phyloP scores from a whole-genome alignment of 2,113 vertebrate species.

The Orientallactaga bullata region DNA sequence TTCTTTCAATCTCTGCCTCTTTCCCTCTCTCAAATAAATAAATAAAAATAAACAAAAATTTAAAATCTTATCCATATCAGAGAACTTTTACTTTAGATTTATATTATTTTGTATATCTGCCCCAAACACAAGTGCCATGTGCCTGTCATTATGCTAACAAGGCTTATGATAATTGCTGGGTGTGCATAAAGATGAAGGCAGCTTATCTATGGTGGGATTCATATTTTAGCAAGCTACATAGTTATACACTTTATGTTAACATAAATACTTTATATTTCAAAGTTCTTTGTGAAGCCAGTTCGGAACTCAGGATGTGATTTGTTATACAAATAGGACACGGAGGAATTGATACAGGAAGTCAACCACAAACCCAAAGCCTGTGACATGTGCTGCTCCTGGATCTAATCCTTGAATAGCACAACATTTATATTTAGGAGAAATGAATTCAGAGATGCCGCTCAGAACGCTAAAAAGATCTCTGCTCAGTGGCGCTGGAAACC shows the following conservation, averaged over 20 bases:
- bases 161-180: neutral
- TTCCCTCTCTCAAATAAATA: too few relatives aligned
- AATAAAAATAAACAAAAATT: too few relatives aligned
- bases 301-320: neutral
- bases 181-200: neutral
- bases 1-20: too few relatives aligned
- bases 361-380: neutral
- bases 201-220: slow-evolving; percentile 1
- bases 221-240: neutral
- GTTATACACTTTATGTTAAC: neutral
- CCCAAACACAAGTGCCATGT: neutral
- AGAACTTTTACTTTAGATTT: slow-evolving; percentile 42
- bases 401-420: neutral
- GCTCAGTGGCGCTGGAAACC: neutral
- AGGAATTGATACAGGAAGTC: neutral
- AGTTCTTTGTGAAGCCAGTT: slow-evolving; percentile 39
- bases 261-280: neutral
- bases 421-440: neutral
- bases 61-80: neutral
- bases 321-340: neutral
- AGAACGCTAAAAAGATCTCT: neutral
- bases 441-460: neutral
- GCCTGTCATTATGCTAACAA: neutral
- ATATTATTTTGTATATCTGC: neutral
- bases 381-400: neutral